A percentile compares a stretch with the other conserved stretches of the same genome.
Evolutionary conservation across 2,113 vertebrate genomes (phyloP).

Genomic region (Patagioenas fasciata): DNA sequence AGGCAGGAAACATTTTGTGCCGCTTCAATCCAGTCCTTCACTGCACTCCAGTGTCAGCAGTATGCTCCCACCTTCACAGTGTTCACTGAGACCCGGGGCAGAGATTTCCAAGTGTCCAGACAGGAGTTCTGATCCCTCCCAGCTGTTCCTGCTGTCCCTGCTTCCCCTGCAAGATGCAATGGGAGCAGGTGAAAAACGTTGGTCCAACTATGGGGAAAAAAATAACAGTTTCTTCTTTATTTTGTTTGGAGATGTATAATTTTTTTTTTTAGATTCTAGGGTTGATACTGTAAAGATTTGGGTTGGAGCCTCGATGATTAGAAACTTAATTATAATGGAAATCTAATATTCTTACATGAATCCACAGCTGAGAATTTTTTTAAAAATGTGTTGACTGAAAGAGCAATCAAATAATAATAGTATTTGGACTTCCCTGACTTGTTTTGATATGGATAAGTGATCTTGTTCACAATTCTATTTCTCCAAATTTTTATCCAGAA

Average conservation of each 20-base stretch:
- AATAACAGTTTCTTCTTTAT: neutral
- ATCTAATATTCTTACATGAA: neutral
- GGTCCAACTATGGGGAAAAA: neutral
- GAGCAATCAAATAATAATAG: neutral
- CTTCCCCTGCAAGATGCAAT: neutral
- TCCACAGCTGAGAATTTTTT: neutral
- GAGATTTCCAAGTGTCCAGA: neutral
- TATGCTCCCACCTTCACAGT: neutral
- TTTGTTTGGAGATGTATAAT: neutral
- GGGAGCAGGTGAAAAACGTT: neutral
- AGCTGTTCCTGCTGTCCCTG: neutral
- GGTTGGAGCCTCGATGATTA: neutral
- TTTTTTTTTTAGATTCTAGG: neutral
- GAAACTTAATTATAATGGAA: neutral
- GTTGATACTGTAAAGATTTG: neutral
- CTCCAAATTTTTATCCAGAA: neutral
- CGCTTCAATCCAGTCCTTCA: neutral
- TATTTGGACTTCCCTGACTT: neutral
- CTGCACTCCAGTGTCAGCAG: neutral
- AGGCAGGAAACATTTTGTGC: neutral
- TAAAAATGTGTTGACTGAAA: neutral
- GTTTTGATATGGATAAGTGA: conserved; percentile 3
- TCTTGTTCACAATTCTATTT: neutral
- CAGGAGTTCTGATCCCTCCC: neutral
- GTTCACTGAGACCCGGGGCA: fast-evolving